Conservation (phyloP, 2,797 vertebrate species). For the Karalla daura region DNA sequence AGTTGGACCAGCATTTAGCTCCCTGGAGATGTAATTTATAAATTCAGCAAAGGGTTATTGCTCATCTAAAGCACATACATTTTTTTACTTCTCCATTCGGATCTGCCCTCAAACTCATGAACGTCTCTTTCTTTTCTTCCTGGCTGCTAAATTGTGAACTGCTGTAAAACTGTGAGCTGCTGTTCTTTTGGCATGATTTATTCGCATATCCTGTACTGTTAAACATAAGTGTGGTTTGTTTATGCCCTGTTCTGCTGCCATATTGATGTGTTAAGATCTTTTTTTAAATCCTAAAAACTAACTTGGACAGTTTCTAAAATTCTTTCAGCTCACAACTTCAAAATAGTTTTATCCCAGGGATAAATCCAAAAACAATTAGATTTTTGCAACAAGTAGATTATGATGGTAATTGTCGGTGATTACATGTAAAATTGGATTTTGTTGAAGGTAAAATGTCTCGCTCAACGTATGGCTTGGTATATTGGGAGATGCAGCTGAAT, state of each 20-base stretch:
- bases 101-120: conserved; percentile 11
- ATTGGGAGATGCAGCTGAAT: conserved; percentile 32
- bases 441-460: neutral
- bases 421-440: neutral
- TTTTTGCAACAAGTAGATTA: neutral
- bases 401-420: neutral
- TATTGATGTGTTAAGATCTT: conserved; percentile 26
- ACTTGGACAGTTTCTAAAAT: too few relatives aligned
- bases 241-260: neutral
- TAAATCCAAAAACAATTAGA: neutral
- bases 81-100: conserved; percentile 36
- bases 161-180: conserved; percentile 30
- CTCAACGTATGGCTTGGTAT: conserved; percentile 29
- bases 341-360: too few relatives aligned
- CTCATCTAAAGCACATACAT: conserved; percentile 22
- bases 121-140: too few relatives aligned
- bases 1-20: conserved; percentile 44
- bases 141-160: neutral
- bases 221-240: neutral
- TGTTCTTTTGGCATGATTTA: conserved; percentile 49
- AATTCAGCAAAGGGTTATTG: conserved; percentile 40
- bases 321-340: too few relatives aligned
- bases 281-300: conserved; percentile 5
- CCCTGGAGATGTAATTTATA: conserved; percentile 41
- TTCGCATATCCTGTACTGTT: conserved; percentile 31